phyloP scores from a whole-genome alignment of 2,113 vertebrate species.

The Centropristis striata region DNA sequence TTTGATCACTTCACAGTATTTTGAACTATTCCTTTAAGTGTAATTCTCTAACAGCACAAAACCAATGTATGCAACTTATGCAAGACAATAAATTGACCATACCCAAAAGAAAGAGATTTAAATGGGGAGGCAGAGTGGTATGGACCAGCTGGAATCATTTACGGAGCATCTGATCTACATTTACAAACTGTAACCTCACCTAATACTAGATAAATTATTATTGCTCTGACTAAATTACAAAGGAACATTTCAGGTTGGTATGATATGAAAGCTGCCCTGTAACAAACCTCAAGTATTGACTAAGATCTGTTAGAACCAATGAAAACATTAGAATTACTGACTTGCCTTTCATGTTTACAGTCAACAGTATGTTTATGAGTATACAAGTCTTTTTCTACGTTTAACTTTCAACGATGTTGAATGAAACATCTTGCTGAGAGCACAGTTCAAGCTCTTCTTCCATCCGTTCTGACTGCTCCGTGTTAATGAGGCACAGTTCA shows the following conservation, averaged over 20 bases:
- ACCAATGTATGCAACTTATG: not conserved
- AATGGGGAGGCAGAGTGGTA: not conserved
- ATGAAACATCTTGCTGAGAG: not conserved
- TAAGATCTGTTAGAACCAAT: not conserved
- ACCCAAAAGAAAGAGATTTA: not conserved
- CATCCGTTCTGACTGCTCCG: not conserved
- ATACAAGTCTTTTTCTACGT: not conserved
- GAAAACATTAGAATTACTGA: constrained; percentile 2
- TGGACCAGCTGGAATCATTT: constrained; percentile 9
- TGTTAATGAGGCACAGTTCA: constrained; percentile 5
- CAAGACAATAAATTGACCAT: not conserved
- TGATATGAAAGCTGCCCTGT: constrained; percentile 46
- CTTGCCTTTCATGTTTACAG: too few species aligned
- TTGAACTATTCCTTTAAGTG: not conserved
- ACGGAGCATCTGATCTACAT: constrained; percentile 18
- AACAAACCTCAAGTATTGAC: not conserved
- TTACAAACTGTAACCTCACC: constrained; percentile 17
- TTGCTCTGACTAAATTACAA: constrained; percentile 60
- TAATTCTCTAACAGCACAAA: not conserved
- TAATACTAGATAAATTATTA: constrained; percentile 55
- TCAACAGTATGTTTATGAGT: not conserved
- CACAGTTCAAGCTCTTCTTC: not conserved
- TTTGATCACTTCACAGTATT: too few species aligned
- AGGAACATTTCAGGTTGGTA: constrained; percentile 3
- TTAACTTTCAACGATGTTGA: not conserved